Evolutionary conservation across 2,113 vertebrate species (phyloP), one percentile per base, ranked within the genome.

Genomic region (Callionymus lyra): DNA sequence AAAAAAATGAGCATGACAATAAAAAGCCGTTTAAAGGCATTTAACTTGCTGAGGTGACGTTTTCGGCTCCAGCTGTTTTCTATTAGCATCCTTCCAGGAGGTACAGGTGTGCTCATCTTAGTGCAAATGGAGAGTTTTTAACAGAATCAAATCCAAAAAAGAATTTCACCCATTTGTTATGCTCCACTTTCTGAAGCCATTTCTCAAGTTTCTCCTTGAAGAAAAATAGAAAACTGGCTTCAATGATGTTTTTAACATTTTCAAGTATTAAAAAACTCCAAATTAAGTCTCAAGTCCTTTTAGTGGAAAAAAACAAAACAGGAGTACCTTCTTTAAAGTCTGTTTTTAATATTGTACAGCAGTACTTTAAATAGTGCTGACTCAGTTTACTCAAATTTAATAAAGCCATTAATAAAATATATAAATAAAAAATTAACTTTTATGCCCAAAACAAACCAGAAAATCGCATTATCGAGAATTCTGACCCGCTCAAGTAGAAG

Each of bases 11-110:
- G 21, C 21, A 27, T 27, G 21, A 8, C 21, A 27, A 27, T 27
- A 27, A 27, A 4, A 27, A n/a, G n/a, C n/a, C 21, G 8, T 5
- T 27, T 27, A 49, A 42, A 53, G 38, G 40, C 41, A 39, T 48
- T 59, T 55, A 59, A 54, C 49, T 54, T 46, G 43, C 45, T 19
- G n/a, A 37, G 43, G 41, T 49, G 53, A 73, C 59, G 67, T 65
- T n/a, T 72, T 79, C 60, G 61, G 65, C 65, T 64, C 34, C 36
- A 46, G 32, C 45, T 67, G 44, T 47, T 69, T 75, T 65, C 57
- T 49, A 58, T 64, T 51, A 63, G 47, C 15, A 42, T 27, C 36
- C 33, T 34, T 18, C 35, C 41, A 47, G 56, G 50, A 53, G 42
- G 27, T 41, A 51, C 31, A 44, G 47, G 19, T 58, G 19, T 58